These are phyloP conservation scores for Microcaecilia unicolor DNA, from an alignment of 2,797 vertebrate genomes.

Conservation along the genomic window DNA sequence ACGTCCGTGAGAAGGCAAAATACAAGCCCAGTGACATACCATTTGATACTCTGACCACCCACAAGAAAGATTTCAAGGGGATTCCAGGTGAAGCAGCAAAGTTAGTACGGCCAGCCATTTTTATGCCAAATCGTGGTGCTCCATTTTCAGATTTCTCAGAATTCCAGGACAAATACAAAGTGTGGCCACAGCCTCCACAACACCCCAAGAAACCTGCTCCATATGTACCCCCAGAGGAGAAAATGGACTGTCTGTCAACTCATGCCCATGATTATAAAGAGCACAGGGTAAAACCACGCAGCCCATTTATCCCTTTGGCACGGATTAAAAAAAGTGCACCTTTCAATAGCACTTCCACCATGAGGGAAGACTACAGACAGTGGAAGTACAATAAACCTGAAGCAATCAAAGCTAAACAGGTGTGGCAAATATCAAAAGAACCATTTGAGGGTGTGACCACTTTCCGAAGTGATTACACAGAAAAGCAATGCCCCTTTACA, in stretches of 20 bases:
- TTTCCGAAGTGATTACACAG: conserved; percentile 21
- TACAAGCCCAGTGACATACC: conserved; percentile 22
- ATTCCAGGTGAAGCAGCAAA: conserved; percentile 20
- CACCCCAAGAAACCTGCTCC: not conserved
- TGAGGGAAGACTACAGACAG: conserved; percentile 35
- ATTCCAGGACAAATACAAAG: conserved; percentile 38
- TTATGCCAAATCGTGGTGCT: not conserved
- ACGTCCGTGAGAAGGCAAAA: conserved; percentile 18
- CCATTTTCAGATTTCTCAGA: conserved; percentile 29
- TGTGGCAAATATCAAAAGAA: conserved; percentile 16
- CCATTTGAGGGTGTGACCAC: conserved; percentile 32
- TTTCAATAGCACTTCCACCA: conserved; percentile 30
- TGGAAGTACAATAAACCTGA: conserved; percentile 7
- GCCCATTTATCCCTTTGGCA: not conserved
- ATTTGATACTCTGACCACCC: conserved; percentile 39
- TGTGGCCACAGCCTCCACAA: conserved; percentile 15
- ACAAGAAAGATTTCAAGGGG: conserved; percentile 27
- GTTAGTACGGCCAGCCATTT: conserved; percentile 16
- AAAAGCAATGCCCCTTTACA: conserved; percentile 7
- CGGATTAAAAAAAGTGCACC: not conserved
- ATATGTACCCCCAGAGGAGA: conserved; percentile 30
- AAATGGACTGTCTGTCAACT: conserved; percentile 41
- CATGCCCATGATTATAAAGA: conserved; percentile 20
- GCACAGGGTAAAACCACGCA: conserved; percentile 24
- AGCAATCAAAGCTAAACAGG: not conserved